Evolutionary conservation across 2,888 invertebrate genomes (phyloP), one percentile per base, ranked within the genome.

Genomic region (Drosophila prostipennis): DNA sequence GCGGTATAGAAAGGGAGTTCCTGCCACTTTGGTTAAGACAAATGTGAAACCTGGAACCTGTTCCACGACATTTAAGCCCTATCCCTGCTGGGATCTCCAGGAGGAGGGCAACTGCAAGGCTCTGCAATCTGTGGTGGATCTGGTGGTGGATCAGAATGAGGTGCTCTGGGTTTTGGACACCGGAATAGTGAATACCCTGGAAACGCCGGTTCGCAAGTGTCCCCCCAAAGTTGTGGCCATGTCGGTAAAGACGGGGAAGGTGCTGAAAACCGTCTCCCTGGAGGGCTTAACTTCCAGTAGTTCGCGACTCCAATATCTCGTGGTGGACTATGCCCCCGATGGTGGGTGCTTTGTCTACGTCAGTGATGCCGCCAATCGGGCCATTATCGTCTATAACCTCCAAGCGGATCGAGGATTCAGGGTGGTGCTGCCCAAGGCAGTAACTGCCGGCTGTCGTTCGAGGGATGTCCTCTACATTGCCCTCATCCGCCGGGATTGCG

Each of bases 101-200:
- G 94, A 94, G 79, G 93, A 94, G 76, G 94, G 93, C 61, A 94
- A 94, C 91, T 95, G 93, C 84, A 92, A 93, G 36, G 94, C 94
- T 0, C 91, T 96, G 16, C 95, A 96, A 81, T 95, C 94, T 57
- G 95, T 94, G 2, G 94, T 96, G 0, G 96, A 96, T 84, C 91
- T 96, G 55, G 92, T 93, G 87, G 89, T 94, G 29, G 95, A 95
- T 76, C 91, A 90, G 42, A 93, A 95, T 89, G 94, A 94, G 49
- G 94, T 95, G 71, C 92, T 96, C 8, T 96, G 96, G 96, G 93
- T 94, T 0, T 91, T 96, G 70, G 96, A 96, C 86, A 93, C 93
- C 11, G 96, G 96, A 13, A 93, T 95, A 46, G 93, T 95, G 0
- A 95, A 96, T 75, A 94, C 95, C 0, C 81, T 96, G 60, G 94